Percentiles rank a stretch among this genome's conserved stretches.
Evolutionary conservation across 2,797 vertebrate genomes (phyloP).

Genomic region (Dromococcyx pavoninus): DNA sequence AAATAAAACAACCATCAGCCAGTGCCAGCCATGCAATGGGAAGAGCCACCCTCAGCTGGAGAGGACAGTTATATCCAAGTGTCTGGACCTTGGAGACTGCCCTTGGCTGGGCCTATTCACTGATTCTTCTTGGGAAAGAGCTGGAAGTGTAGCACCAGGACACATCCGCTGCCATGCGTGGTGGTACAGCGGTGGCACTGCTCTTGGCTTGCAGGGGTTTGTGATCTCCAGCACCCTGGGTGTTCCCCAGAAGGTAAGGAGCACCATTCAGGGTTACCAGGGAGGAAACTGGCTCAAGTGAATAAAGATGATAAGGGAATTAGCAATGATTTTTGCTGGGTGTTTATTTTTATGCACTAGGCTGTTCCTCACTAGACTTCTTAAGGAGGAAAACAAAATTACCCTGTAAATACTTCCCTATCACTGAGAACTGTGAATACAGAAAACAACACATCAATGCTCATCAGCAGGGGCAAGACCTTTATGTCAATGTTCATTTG

Average conservation of each 20-base stretch:
- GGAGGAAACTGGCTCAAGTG: neutral
- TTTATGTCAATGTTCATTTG: conserved; percentile 60
- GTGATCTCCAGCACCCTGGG: neutral
- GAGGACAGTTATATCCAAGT: neutral
- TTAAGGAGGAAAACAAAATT: neutral
- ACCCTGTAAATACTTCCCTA: neutral
- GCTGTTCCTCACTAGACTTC: neutral
- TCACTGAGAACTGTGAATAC: conserved; percentile 2
- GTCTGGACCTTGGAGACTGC: neutral
- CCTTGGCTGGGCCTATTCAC: neutral
- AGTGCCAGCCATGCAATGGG: neutral
- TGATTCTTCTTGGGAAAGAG: neutral
- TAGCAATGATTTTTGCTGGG: neutral
- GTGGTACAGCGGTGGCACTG: accelerated
- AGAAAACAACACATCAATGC: conserved; percentile 56
- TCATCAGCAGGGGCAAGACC: conserved; percentile 72
- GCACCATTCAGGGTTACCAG: neutral
- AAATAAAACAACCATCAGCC: neutral
- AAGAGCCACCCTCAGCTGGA: neutral
- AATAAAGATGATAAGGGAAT: neutral
- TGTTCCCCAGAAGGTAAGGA: neutral
- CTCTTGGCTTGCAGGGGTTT: neutral
- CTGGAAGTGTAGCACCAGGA: neutral
- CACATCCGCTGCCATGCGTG: accelerated
- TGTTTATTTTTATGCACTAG: conserved; percentile 1